Base-by-base conservation (phyloP, 2,888 invertebrate genomes). In the Chymomyza fuscimana region DNA sequence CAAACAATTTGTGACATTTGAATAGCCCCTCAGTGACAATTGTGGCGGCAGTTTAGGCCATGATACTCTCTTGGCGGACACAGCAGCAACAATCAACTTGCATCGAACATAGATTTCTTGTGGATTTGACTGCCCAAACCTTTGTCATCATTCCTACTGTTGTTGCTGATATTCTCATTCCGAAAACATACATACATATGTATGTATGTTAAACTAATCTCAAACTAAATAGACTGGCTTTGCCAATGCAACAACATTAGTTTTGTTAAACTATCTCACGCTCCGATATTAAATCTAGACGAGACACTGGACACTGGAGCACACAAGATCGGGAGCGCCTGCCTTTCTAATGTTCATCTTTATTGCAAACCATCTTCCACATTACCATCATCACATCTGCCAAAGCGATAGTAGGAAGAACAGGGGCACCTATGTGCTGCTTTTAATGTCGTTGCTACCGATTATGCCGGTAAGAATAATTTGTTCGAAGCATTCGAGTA, bases 1-100 rank as follows among this genome's bases (percentile, higher is more conserved):
- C 88, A 89, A 89, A 89, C 90, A 84, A 88, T 89, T 89, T 89
- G 84, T 89, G 90, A 89, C 90, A 89, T 89, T 89, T 89, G 89
- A 89, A 89, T 89, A 88, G 89, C 86, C 89, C 76, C 75, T 77
- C 82, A 77, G 78, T 87, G 86, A 86, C 87, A 86, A 86, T 87
- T 82, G 86, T 88, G 77, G 82, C 70, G 77, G 77, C 74, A 76
- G 80, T 75, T 83, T 80, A 74, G 81, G 32, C n/a, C 32, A 32
- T 58, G 58, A 29, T 58, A 58, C 58, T 29, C 25, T 58, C 16
- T 22, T 9, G 9, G 29, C 9, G 10, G 29, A 25, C 58, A 58
- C 16, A 58, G 32, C 32, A 25, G 29, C 58, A 25, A 40, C 79
- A 79, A 74, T 32, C 79, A 75, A 67, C 62, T 70, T 29, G 72